Conservation (phyloP, 2,888 invertebrate species). For the Agrotis ipsilon region DNA sequence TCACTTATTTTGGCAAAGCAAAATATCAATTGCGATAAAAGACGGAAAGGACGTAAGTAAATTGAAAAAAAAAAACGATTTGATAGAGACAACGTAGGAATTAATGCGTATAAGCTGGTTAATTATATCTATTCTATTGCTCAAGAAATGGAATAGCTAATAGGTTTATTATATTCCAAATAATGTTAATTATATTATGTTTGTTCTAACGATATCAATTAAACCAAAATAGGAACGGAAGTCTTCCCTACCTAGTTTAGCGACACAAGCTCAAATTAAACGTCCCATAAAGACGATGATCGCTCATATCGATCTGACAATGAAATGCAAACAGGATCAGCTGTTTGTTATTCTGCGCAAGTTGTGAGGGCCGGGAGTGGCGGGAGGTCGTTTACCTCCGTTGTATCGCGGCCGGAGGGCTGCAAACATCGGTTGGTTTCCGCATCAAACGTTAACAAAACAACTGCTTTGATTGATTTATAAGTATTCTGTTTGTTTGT, state of each 20-base stretch:
- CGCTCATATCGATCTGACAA: slow-evolving; percentile 53
- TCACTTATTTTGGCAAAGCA: too few relatives aligned
- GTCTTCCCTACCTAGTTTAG: background rate
- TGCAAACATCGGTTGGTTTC: slow-evolving; percentile 11
- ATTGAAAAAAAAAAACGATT: too few relatives aligned
- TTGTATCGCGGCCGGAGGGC: slow-evolving; percentile 28
- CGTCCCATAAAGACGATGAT: slow-evolving; percentile 28
- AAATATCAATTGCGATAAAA: too few relatives aligned
- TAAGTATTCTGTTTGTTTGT: slow-evolving; percentile 20
- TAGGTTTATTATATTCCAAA: too few relatives aligned
- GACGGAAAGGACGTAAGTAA: too few relatives aligned
- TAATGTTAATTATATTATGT: too few relatives aligned
- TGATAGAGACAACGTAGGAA: too few relatives aligned
- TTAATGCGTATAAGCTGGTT: too few relatives aligned
- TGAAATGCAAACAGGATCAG: slow-evolving; percentile 48
- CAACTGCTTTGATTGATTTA: slow-evolving; percentile 38
- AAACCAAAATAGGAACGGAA: background rate
- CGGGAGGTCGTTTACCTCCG: slow-evolving; percentile 54
- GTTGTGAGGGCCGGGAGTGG: slow-evolving; percentile 30
- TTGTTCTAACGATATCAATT: background rate
- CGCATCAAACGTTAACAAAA: slow-evolving; percentile 38
- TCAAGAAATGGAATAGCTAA: too few relatives aligned
- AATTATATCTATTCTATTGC: too few relatives aligned
- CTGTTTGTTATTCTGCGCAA: slow-evolving; percentile 59
- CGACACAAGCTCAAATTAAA: slow-evolving; percentile 1